Evolutionary conservation across 2,113 vertebrate species (phyloP).

Genomic region (Rhizomys pruinosus): DNA sequence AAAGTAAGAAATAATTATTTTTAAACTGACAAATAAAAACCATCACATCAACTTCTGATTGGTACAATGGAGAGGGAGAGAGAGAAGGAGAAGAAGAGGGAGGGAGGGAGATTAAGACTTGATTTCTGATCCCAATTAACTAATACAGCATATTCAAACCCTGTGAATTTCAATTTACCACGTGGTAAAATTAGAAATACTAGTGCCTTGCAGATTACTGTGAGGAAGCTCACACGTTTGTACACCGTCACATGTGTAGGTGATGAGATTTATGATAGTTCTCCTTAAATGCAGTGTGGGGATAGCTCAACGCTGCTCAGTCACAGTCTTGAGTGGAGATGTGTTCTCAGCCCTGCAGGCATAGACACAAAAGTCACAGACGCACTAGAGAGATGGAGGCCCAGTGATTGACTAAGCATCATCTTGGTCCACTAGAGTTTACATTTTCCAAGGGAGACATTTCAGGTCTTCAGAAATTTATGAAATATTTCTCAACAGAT

Average conservation of each 20-base stretch:
- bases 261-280: background rate
- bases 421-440: background rate
- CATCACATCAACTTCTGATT: background rate
- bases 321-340: background rate
- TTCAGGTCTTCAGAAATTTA: background rate
- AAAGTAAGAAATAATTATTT: too few species aligned
- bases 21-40: too few species aligned
- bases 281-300: background rate
- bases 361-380: background rate
- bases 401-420: background rate
- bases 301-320: background rate
- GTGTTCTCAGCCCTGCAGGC: fast-evolving
- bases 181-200: background rate
- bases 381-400: background rate
- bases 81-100: background rate
- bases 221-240: background rate
- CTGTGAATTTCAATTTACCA: background rate
- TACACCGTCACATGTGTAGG: fast-evolving
- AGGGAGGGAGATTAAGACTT: background rate
- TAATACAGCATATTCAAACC: background rate
- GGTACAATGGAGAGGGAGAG: background rate
- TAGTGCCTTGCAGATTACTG: background rate
- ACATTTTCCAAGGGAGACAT: background rate
- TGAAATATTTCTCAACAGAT: background rate
- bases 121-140: background rate